Base-by-base conservation (phyloP, 2,113 vertebrate species). In the Trinectes maculatus region DNA sequence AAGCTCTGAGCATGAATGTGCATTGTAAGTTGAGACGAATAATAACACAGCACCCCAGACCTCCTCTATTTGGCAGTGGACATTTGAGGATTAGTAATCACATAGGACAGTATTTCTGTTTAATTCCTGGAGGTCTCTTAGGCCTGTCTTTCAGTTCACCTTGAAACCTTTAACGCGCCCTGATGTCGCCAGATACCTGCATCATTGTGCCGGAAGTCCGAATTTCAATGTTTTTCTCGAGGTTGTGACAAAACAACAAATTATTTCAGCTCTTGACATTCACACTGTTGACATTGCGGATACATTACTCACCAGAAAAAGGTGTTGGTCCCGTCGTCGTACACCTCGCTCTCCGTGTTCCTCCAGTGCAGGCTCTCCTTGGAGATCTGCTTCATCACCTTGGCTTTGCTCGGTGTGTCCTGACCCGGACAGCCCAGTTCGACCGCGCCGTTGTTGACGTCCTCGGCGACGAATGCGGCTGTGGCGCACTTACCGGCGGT, bases 311-410 rank as follows among this genome's bases (percentile, higher is more conserved):
- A 98, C 97, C 97, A 98, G 93, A 98, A 98, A 87, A 97, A 98
- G 19, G 97, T 98, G 94, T 97, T 98, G 83, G 97, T 98, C 47
- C 97, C 97, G 68, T 98, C 97, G 87, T 98, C 97, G 43, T 91
- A 98, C 16, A 98, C 96, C 46, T 98, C 95, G 22, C 93, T 94
- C 85, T 97, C 96, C 0, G 95, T 93, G 87, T 92, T 94, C 40
- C 91, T 93, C 67, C 91, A 80, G 21, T 84, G 62, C 29, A 87
- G 77, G 46, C 60, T 78, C 56, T 92, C 92, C 54, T 75, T 85
- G 57, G 90, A 89, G 26, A 43, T 53, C 71, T 91, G 87, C 79
- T 87, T 92, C 46, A 77, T 76, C 52, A 85, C 61, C 70, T 68
- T 87, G 57, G 59, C 36, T 84, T 64, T 89, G 26, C 16, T 44